These are phyloP conservation scores for Platysternon megacephalum DNA, from an alignment of 2,113 vertebrate genomes.

Conservation along the genomic window DNA sequence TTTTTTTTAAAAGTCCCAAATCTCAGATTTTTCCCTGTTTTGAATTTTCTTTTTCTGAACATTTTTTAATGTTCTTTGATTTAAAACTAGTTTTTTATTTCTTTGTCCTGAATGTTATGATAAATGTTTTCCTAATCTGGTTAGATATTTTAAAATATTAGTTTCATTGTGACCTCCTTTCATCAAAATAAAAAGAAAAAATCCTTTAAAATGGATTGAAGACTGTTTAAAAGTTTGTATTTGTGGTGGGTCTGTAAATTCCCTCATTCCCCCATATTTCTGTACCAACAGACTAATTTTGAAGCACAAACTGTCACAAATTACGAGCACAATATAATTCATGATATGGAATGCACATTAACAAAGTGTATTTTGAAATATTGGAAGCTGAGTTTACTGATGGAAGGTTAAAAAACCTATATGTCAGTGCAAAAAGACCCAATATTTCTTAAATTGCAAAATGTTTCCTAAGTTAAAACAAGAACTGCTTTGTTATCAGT, in stretches of 20 bases:
- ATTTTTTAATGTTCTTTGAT: not conserved
- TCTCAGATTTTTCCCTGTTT: not conserved
- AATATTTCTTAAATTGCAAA: rapidly evolving
- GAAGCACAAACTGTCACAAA: rapidly evolving
- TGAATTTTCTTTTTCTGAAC: not conserved
- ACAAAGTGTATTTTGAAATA: rapidly evolving
- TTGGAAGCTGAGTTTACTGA: not conserved
- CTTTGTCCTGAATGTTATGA: not conserved
- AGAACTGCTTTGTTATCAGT: not conserved
- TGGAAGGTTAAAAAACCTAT: rapidly evolving
- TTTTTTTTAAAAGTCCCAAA: not conserved
- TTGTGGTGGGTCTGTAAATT: not conserved
- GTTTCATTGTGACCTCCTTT: not conserved
- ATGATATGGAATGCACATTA: not conserved
- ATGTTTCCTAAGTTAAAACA: not conserved
- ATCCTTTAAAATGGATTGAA: not conserved
- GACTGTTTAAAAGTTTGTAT: not conserved
- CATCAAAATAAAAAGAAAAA: not conserved
- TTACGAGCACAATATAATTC: not conserved
- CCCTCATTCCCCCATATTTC: not conserved
- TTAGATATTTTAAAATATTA: not conserved
- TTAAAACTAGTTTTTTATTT: not conserved
- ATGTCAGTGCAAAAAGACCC: rapidly evolving
- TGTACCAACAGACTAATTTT: rapidly evolving
- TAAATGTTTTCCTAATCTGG: not conserved